Evolutionary conservation across 2,797 vertebrate species (phyloP).

Genomic region (Sciurus carolinensis): DNA sequence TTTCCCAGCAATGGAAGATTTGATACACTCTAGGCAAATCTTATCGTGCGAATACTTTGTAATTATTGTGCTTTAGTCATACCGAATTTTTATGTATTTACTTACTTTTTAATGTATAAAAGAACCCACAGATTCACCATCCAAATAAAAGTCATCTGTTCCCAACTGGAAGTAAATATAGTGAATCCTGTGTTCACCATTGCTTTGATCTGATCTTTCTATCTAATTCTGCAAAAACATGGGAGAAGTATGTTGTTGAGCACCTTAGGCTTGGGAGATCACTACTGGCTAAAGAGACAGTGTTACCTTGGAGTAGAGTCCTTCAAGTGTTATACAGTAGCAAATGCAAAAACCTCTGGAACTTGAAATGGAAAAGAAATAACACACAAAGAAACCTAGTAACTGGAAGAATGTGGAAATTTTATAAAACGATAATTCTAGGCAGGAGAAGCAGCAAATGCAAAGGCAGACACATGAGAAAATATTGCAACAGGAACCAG

Average conservation of each 20-base stretch:
- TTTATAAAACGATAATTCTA: not conserved
- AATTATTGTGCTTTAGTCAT: not conserved
- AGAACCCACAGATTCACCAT: constrained; percentile 1
- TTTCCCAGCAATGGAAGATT: not conserved
- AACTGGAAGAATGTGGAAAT: not conserved
- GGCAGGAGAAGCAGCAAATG: not conserved
- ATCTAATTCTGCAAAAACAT: not conserved
- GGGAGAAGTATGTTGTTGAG: not conserved
- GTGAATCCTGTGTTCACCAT: not conserved
- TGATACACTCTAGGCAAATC: not conserved
- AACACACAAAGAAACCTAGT: not conserved
- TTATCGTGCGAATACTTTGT: not conserved
- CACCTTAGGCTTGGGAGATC: not conserved
- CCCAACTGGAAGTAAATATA: not conserved
- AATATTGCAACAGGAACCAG: not conserved
- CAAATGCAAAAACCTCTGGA: not conserved
- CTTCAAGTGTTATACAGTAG: not conserved
- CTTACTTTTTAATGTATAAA: not conserved
- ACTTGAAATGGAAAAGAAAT: not conserved
- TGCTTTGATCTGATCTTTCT: not conserved
- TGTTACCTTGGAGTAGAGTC: not conserved
- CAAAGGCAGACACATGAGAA: not conserved
- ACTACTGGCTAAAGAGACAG: not conserved
- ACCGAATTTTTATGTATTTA: not conserved
- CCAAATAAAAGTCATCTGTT: not conserved